Evolutionary conservation across 2,797 vertebrate genomes (phyloP).

Genomic region (Helicolenus hilgendorfi): DNA sequence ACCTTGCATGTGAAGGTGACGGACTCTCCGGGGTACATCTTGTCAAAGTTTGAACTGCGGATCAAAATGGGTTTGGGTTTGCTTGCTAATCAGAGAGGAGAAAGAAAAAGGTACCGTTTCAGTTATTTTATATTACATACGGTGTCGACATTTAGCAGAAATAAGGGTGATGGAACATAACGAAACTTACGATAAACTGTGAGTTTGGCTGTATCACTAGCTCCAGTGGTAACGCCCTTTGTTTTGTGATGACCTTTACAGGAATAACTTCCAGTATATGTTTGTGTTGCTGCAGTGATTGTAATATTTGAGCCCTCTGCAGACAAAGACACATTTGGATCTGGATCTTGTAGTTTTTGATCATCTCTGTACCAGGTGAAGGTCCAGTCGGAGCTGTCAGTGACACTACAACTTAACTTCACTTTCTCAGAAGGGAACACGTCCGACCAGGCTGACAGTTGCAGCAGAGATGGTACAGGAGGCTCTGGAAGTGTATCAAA

Average conservation of each 20-base stretch:
- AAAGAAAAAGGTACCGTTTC: background rate
- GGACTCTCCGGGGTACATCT: constrained; percentile 49
- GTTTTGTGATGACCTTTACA: constrained; percentile 66
- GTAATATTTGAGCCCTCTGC: constrained; percentile 13
- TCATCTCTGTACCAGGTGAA: constrained; percentile 60
- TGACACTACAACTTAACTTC: constrained; percentile 49
- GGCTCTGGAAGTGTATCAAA: constrained; percentile 43
- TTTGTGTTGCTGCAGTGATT: background rate
- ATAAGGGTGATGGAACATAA: background rate
- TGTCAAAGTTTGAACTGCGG: background rate
- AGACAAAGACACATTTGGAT: background rate
- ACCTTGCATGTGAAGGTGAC: constrained; percentile 40
- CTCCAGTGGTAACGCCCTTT: background rate
- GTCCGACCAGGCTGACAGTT: background rate
- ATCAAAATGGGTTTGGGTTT: constrained; percentile 5
- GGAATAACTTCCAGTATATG: constrained; percentile 32
- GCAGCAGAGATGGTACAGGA: constrained; percentile 38
- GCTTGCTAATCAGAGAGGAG: constrained; percentile 19
- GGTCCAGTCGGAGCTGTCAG: constrained; percentile 38
- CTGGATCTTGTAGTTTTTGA: accelerated
- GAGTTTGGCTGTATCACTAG: background rate
- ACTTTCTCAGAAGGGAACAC: constrained; percentile 75
- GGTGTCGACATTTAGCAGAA: background rate
- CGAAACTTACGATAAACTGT: constrained; percentile 53
- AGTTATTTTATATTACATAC: background rate